A percentile compares a stretch with the other conserved stretches of the same genome.
phyloP scores from a whole-genome alignment of 2,113 vertebrate genomes.

The Trichechus manatus region DNA sequence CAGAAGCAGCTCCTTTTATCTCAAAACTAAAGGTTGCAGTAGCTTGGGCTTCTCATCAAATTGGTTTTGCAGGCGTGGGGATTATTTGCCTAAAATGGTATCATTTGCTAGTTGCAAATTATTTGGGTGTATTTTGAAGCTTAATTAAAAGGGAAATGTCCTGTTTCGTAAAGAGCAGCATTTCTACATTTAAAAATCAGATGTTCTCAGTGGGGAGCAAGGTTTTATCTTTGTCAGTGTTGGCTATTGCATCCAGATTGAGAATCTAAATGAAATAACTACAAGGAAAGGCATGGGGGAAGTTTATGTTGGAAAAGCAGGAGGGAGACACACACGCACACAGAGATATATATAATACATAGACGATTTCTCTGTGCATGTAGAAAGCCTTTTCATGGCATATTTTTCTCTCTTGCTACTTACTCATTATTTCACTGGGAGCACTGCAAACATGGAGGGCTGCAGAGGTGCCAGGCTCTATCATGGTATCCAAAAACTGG shows the following conservation, averaged over 20 bases:
- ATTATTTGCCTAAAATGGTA: constrained; percentile 71
- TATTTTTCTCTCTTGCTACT: constrained; percentile 84
- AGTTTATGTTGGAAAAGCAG: constrained; percentile 85
- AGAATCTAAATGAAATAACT: constrained; percentile 84
- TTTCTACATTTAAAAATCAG: constrained; percentile 88
- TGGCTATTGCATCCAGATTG: constrained; percentile 87
- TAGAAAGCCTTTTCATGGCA: constrained; percentile 74
- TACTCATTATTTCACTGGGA: constrained; percentile 86
- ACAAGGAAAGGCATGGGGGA: constrained; percentile 73
- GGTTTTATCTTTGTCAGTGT: constrained; percentile 83
- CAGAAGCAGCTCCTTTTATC: constrained; percentile 70
- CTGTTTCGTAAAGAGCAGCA: constrained; percentile 83
- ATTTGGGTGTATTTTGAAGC: constrained; percentile 82
- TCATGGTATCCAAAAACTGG: constrained; percentile 89
- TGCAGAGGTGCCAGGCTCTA: constrained; percentile 88
- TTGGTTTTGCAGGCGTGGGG: constrained; percentile 35
- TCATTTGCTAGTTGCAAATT: constrained; percentile 75
- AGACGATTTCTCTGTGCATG: constrained; percentile 49
- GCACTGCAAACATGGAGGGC: constrained; percentile 86
- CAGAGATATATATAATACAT: background rate
- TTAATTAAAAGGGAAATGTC: constrained; percentile 85
- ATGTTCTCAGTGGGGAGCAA: constrained; percentile 87
- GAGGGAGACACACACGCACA: constrained; percentile 68
- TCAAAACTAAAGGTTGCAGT: constrained; percentile 79
- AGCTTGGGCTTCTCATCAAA: constrained; percentile 22